Evolutionary conservation across 2,888 invertebrate species (phyloP).

Genomic region (Agelastica alni): DNA sequence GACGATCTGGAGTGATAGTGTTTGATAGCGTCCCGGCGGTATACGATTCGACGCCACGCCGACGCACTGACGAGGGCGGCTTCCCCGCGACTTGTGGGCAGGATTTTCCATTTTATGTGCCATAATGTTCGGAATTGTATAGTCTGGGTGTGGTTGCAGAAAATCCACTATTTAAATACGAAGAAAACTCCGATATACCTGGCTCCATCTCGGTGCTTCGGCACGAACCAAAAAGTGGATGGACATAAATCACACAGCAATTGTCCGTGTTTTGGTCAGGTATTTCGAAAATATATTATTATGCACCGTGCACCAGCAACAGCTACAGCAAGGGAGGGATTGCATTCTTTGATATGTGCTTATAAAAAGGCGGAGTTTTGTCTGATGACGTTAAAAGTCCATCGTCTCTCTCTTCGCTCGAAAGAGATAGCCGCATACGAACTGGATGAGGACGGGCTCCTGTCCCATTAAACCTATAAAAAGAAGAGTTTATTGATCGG

Average conservation of each 20-base stretch:
- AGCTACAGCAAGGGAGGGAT: too few relatives aligned
- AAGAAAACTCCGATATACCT: slow-evolving; percentile 44
- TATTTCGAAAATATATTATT: slow-evolving; percentile 46
- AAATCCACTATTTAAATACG: slow-evolving; percentile 48
- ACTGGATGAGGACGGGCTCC: slow-evolving; percentile 34
- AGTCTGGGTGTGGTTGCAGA: slow-evolving; percentile 63
- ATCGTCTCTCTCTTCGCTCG: slow-evolving; percentile 38
- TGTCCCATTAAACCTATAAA: slow-evolving; percentile 47
- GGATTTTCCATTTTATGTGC: slow-evolving; percentile 57
- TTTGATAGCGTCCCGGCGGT: slow-evolving; percentile 53
- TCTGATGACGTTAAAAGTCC: slow-evolving; percentile 45
- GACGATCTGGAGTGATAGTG: slow-evolving; percentile 48
- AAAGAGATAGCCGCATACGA: slow-evolving; percentile 31
- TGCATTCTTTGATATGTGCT: slow-evolving; percentile 46
- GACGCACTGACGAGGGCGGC: slow-evolving; percentile 56
- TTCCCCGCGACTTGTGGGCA: slow-evolving; percentile 56
- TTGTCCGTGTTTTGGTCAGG: slow-evolving; percentile 40
- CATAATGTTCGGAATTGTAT: slow-evolving; percentile 63
- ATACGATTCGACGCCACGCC: slow-evolving; percentile 50
- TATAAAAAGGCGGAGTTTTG: slow-evolving; percentile 55
- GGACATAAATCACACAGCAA: slow-evolving; percentile 29
- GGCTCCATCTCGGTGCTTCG: slow-evolving; percentile 35
- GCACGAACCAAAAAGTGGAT: slow-evolving; percentile 42
- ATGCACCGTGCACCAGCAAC: slow-evolving; percentile 41
- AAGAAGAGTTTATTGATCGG: slow-evolving; percentile 47